These are phyloP conservation scores for Aplidium turbinatum DNA, from an alignment of 23 tunicate genomes.

Conservation along the genomic window DNA sequence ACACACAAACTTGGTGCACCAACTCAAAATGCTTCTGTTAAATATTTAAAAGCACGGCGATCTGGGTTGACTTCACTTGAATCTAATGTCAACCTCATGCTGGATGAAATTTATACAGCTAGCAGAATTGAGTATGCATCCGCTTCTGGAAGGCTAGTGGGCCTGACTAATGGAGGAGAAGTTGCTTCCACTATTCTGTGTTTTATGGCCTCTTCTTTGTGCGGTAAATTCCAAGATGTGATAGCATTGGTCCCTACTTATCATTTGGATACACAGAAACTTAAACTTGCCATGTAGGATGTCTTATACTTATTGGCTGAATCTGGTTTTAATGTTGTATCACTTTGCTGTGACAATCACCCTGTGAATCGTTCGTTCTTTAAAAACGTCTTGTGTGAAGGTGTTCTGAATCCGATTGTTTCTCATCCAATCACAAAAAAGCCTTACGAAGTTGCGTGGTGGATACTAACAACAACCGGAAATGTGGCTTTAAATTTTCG, in stretches of 20 bases:
- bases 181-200: constrained; percentile 23
- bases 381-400: constrained; percentile 5
- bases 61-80: constrained; percentile 2
- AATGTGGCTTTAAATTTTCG: too few relatives aligned
- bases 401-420: constrained; percentile 11
- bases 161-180: constrained; percentile 5
- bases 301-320: constrained; percentile 6
- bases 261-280: constrained; percentile 8
- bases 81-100: constrained; percentile 2
- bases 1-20: constrained; percentile 14
- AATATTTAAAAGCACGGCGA: background rate
- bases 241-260: constrained; percentile 15
- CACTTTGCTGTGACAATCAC: constrained; percentile 6
- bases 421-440: constrained; percentile 15
- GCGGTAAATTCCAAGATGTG: constrained; percentile 22
- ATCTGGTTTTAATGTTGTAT: constrained; percentile 8
- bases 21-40: too few relatives aligned
- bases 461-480: too few relatives aligned
- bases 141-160: constrained; percentile 11
- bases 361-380: constrained; percentile 13
- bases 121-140: constrained; percentile 13
- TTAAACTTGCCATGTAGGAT: constrained; percentile 14
- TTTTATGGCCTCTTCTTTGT: constrained; percentile 14
- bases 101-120: constrained; percentile 17
- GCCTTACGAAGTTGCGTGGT: too few relatives aligned